Evolutionary conservation across 64 coral and sea anemone species (phyloP).

Genomic region (Pachyseris speciosa): DNA sequence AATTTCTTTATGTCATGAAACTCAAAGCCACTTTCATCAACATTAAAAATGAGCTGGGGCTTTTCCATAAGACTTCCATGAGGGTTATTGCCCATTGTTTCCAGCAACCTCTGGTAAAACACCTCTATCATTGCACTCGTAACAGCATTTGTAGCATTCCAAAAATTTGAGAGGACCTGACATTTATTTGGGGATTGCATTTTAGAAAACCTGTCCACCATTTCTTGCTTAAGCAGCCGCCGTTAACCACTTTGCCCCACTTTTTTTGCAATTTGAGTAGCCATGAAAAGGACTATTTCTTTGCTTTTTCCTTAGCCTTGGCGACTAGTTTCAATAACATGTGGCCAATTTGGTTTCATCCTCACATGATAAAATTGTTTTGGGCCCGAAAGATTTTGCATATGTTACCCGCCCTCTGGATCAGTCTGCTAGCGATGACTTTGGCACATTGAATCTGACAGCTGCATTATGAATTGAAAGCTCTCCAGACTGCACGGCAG

Average conservation of each 20-base stretch:
- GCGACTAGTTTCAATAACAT: background rate
- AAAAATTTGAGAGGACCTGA: conserved; percentile 8
- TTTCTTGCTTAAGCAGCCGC: background rate
- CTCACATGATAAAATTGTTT: background rate
- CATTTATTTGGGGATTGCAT: background rate
- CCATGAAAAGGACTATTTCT: background rate
- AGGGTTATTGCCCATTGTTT: background rate
- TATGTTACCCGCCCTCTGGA: background rate
- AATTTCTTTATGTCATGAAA: background rate
- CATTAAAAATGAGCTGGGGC: background rate
- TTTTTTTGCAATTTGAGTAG: background rate
- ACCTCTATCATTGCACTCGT: background rate
- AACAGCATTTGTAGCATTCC: background rate
- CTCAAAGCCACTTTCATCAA: background rate
- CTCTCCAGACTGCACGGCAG: background rate
- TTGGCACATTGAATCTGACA: background rate
- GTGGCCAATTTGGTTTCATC: background rate
- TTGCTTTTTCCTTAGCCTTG: conserved; percentile 8
- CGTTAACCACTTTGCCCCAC: background rate
- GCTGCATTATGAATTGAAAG: background rate
- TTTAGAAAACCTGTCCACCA: background rate
- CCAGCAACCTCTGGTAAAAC: background rate
- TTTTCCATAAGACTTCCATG: background rate
- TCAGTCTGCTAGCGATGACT: background rate
- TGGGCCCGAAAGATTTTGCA: background rate